Evolutionary conservation across 2,888 invertebrate genomes (phyloP).

Genomic region (Congeria kusceri): DNA sequence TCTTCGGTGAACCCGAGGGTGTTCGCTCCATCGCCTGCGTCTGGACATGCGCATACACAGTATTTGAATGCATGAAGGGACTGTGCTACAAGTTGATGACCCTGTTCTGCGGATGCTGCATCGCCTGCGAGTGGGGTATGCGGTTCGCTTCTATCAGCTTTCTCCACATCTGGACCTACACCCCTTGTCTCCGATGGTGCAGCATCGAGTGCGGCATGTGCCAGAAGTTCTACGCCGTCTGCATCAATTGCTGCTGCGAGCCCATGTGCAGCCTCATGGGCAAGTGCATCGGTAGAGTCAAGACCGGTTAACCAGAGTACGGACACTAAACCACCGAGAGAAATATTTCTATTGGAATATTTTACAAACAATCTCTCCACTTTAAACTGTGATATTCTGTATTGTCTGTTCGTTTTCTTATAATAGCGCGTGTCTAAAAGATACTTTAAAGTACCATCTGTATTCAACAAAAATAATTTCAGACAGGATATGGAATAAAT

Average conservation of each 20-base stretch:
- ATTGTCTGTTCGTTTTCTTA: too few relatives aligned
- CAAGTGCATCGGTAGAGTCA: slow-evolving; percentile 31
- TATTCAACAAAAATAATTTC: too few relatives aligned
- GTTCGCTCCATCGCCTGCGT: slow-evolving; percentile 88
- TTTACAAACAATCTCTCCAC: too few relatives aligned
- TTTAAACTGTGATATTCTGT: too few relatives aligned
- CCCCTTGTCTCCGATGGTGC: slow-evolving; percentile 89
- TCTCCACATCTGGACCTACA: slow-evolving; percentile 89
- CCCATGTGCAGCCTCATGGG: slow-evolving; percentile 88
- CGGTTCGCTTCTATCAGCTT: slow-evolving; percentile 87
- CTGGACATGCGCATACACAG: slow-evolving; percentile 89
- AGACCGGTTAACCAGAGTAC: slow-evolving; percentile 7
- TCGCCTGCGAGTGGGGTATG: slow-evolving; percentile 88
- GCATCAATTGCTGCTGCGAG: slow-evolving; percentile 87
- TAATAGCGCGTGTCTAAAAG: too few relatives aligned
- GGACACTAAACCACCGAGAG: too few relatives aligned
- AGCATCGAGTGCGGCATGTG: slow-evolving; percentile 87
- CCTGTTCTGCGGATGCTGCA: slow-evolving; percentile 89
- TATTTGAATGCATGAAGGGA: slow-evolving; percentile 89
- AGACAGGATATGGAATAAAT: too few relatives aligned
- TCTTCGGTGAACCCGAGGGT: slow-evolving; percentile 77
- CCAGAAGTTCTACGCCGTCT: slow-evolving; percentile 84
- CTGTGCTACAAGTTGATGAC: slow-evolving; percentile 91
- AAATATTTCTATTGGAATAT: slow-evolving; percentile 84
- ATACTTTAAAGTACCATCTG: too few relatives aligned